phyloP scores from a whole-genome alignment of 2,797 vertebrate species.

The Scleropages formosus region DNA sequence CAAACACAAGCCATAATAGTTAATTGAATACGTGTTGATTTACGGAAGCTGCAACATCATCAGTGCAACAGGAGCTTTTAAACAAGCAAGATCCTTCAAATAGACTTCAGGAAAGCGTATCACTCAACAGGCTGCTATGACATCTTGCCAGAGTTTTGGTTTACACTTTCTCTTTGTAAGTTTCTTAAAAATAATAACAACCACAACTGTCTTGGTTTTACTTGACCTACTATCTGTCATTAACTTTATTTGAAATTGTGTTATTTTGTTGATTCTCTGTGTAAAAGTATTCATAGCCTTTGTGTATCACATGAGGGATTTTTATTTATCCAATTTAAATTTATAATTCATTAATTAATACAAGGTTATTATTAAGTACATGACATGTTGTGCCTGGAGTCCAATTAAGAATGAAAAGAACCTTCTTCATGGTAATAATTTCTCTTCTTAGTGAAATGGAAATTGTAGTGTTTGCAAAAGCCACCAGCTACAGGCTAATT shows the following conservation, averaged over 20 bases:
- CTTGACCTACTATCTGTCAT: no score
- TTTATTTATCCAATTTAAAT: constrained; percentile 25
- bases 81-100: no score
- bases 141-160: no score
- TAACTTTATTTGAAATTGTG: background rate
- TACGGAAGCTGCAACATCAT: no score
- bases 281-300: background rate
- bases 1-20: no score
- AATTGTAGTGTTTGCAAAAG: constrained; percentile 23
- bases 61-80: no score
- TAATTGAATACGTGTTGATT: no score
- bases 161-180: no score
- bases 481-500: constrained; percentile 25
- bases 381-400: constrained; percentile 17
- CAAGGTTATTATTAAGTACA: constrained; percentile 29
- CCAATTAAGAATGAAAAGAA: constrained; percentile 28
- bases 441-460: constrained; percentile 19
- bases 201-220: no score
- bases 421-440: constrained; percentile 28
- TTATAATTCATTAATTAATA: constrained; percentile 29
- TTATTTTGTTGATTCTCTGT: constrained; percentile 1
- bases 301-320: constrained; percentile 3
- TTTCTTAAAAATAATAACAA: no score
- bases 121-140: no score
- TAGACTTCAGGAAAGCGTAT: no score